Conservation (phyloP, 2,113 vertebrate species). For the Xiphophorus maculatus region DNA sequence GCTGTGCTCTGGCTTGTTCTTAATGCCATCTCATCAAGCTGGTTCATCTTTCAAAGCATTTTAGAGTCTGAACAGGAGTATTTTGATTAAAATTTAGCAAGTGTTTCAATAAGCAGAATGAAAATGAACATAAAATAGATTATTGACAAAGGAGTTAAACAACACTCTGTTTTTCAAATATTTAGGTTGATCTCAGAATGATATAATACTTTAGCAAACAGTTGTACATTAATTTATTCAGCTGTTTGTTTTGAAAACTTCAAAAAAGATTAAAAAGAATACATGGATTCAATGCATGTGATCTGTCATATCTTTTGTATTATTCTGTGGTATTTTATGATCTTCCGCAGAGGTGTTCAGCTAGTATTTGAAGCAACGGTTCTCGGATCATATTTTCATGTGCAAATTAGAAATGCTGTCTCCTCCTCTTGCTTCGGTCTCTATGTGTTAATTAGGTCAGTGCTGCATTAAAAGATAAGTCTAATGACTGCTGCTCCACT, state of each 20-base stretch:
- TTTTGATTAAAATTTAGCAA: not conserved
- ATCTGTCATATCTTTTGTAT: slow-evolving; percentile 6
- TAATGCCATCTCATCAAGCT: not conserved
- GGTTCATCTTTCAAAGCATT: not conserved
- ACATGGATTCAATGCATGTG: not conserved
- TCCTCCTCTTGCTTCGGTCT: slow-evolving; percentile 1
- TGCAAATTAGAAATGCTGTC: slow-evolving; percentile 8
- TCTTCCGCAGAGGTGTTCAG: not conserved
- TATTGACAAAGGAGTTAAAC: not conserved
- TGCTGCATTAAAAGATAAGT: slow-evolving; percentile 9
- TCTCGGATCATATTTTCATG: slow-evolving; percentile 1
- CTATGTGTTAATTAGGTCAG: slow-evolving; percentile 8
- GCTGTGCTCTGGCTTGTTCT: slow-evolving; percentile 14
- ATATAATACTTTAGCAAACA: not conserved
- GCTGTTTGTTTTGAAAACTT: not conserved
- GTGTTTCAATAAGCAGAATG: not conserved
- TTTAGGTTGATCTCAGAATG: not conserved
- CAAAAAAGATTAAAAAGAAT: not conserved
- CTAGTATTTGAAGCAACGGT: not conserved
- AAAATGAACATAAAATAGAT: not conserved
- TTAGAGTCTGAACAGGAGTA: not conserved
- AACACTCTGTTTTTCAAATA: slow-evolving; percentile 4
- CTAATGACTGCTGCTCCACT: not conserved
- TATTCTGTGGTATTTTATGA: not conserved
- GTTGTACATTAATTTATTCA: not conserved